Conservation (phyloP, 1,140 invertebrate genomes). For the Camponotus vicinus region DNA sequence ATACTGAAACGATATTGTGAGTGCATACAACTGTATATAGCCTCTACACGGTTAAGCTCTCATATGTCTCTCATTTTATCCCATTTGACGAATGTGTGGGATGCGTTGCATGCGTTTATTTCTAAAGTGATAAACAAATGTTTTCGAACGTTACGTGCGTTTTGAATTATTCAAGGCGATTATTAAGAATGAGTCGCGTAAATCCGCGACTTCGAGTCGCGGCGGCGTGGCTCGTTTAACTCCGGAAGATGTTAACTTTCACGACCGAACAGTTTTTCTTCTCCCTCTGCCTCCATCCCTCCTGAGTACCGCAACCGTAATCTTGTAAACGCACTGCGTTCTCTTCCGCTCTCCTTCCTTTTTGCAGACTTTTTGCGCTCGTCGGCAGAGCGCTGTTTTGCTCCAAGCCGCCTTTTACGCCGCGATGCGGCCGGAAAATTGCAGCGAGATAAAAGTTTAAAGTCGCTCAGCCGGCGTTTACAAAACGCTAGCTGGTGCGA, state of each 20-base stretch:
- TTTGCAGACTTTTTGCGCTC: constrained; percentile 47
- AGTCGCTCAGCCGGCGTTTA: constrained; percentile 57
- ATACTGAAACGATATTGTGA: neutral
- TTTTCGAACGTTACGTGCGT: neutral
- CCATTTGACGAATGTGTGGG: neutral
- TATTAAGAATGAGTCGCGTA: constrained; percentile 38
- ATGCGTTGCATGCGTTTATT: neutral
- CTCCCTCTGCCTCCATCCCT: constrained; percentile 7
- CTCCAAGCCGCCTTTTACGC: constrained; percentile 55
- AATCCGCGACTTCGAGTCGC: constrained; percentile 24
- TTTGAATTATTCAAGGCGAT: constrained; percentile 22
- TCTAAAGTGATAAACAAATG: neutral
- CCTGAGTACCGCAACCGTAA: constrained; percentile 37
- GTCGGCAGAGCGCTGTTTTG: constrained; percentile 41
- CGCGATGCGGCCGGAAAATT: constrained; percentile 60
- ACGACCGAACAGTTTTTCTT: constrained; percentile 52
- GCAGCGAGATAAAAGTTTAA: constrained; percentile 62
- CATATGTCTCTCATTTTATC: neutral
- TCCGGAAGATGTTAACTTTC: constrained; percentile 55
- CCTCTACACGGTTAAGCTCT: neutral
- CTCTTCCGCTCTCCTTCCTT: constrained; percentile 42
- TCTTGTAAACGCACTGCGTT: constrained; percentile 61
- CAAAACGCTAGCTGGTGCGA: constrained; percentile 54
- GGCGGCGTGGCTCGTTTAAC: constrained; percentile 50
- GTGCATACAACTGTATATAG: neutral